These are phyloP conservation scores for Amphiduros pacificus DNA, from an alignment of 2,888 invertebrate genomes.

Conservation along the genomic window DNA sequence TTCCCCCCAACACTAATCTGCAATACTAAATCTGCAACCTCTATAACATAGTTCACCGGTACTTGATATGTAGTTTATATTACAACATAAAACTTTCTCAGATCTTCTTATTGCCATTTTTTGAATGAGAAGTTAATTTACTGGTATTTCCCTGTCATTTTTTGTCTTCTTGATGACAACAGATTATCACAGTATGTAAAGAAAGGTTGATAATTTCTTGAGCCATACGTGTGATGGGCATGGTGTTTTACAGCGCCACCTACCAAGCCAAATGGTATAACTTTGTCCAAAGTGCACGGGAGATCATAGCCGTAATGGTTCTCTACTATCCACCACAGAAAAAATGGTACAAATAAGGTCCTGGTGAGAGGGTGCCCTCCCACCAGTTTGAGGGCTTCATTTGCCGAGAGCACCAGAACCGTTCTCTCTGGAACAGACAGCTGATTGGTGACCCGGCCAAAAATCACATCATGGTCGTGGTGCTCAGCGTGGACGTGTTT, in stretches of 20 bases:
- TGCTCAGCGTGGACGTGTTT: constrained; percentile 43
- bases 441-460: constrained; percentile 47
- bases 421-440: constrained; percentile 42
- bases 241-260: constrained; percentile 44
- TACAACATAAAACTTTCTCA: no score
- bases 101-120: no score
- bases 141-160: no score
- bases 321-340: constrained; percentile 41
- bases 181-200: constrained; percentile 43
- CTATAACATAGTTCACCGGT: no score
- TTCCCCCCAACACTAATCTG: no score
- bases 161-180: no score
- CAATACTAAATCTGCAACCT: no score
- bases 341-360: constrained; percentile 43
- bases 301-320: constrained; percentile 50
- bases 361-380: constrained; percentile 46
- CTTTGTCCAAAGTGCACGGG: constrained; percentile 45
- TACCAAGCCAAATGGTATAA: constrained; percentile 40
- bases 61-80: no score
- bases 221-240: constrained; percentile 42
- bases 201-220: constrained; percentile 45
- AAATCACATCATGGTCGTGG: constrained; percentile 43
- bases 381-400: constrained; percentile 36
- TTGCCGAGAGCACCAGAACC: constrained; percentile 42
- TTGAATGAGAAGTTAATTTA: no score